phyloP scores from a whole-genome alignment of 2,113 vertebrate species.

The Eretmochelys imbricata region DNA sequence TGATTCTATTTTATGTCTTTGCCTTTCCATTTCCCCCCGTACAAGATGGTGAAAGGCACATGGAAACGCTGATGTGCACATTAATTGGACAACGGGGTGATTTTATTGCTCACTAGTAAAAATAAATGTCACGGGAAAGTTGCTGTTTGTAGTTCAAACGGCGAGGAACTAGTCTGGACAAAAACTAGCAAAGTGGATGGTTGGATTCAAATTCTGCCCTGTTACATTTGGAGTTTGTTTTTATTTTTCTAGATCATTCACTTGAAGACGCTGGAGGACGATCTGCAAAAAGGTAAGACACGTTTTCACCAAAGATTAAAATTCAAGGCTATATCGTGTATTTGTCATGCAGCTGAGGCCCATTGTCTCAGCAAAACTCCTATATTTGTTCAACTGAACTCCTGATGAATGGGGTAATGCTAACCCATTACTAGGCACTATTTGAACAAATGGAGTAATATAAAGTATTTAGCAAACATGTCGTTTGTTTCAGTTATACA shows the following conservation, averaged over 20 bases:
- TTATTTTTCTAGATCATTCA: constrained; percentile 55
- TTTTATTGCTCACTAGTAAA: constrained; percentile 48
- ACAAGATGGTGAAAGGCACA: constrained; percentile 53
- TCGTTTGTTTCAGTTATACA: background rate
- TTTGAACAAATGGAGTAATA: background rate
- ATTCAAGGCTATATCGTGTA: background rate
- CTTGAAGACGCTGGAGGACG: constrained; percentile 44
- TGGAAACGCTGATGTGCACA: background rate
- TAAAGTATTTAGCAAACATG: background rate
- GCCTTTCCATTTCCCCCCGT: background rate
- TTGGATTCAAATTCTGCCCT: background rate
- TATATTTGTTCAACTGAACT: background rate
- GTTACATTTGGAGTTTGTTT: constrained; percentile 11
- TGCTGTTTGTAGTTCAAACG: constrained; percentile 12
- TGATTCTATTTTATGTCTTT: constrained; percentile 28
- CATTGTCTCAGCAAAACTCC: background rate
- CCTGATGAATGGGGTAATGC: background rate
- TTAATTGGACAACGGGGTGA: constrained; percentile 19
- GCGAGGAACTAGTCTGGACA: constrained; percentile 11
- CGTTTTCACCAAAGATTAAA: background rate
- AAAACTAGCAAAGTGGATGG: background rate
- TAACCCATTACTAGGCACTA: background rate
- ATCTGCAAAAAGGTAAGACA: constrained; percentile 66
- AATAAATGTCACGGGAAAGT: constrained; percentile 46
- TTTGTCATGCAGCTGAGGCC: background rate